These are phyloP conservation scores for Mastomys coucha DNA, from an alignment of 2,113 vertebrate species.

Conservation along the genomic window DNA sequence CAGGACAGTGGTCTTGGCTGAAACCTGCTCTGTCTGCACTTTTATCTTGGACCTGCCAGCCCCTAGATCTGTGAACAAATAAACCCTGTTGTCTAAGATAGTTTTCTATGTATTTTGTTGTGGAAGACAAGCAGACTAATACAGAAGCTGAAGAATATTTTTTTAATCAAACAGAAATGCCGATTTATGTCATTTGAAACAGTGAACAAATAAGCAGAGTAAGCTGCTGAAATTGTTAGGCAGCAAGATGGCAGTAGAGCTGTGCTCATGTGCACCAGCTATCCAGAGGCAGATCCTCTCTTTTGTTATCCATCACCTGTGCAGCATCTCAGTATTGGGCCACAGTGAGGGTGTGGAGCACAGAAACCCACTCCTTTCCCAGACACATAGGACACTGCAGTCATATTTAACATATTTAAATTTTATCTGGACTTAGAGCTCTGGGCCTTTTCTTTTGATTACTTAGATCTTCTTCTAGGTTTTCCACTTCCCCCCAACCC, in stretches of 20 bases:
- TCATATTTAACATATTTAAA: neutral
- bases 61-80: neutral
- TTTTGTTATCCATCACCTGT: accelerated
- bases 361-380: neutral
- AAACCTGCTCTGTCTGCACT: neutral
- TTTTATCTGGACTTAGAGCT: neutral
- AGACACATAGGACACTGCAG: neutral
- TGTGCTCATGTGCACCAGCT: neutral
- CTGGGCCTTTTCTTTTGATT: neutral
- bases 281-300: neutral
- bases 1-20: neutral
- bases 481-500: neutral
- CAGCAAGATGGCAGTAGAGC: neutral
- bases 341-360: too few species aligned
- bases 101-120: neutral
- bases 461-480: neutral
- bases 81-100: neutral
- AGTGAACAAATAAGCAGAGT: constrained; percentile 21
- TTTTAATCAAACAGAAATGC: neutral
- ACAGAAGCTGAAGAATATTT: neutral
- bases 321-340: accelerated
- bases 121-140: neutral
- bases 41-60: neutral
- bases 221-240: constrained; percentile 6
- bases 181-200: neutral